Evolutionary conservation across 2,113 vertebrate genomes (phyloP).

Genomic region (Patagioenas fasciata): DNA sequence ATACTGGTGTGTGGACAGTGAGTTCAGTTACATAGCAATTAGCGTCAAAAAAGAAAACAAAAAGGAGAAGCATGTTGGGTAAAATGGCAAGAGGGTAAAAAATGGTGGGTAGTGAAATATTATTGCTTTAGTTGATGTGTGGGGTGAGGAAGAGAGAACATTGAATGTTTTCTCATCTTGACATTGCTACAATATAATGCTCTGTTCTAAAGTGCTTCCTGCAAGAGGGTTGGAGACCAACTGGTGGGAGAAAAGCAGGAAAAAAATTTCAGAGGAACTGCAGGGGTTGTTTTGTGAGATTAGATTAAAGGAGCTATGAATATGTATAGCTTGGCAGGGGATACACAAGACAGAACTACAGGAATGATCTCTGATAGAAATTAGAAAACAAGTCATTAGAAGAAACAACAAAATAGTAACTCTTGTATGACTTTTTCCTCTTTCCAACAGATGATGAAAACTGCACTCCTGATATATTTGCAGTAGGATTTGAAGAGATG

Average conservation of each 20-base stretch:
- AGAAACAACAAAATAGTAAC: slow-evolving; percentile 6
- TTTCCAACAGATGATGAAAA: slow-evolving; percentile 65
- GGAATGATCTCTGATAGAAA: slow-evolving; percentile 31
- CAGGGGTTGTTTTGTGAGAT: slow-evolving; percentile 53
- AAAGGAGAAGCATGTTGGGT: not conserved
- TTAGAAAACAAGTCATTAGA: slow-evolving; percentile 5
- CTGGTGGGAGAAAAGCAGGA: slow-evolving; percentile 32
- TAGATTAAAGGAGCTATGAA: slow-evolving; percentile 56
- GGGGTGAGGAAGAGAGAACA: not conserved
- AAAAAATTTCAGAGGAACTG: slow-evolving; percentile 21
- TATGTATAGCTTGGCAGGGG: slow-evolving; percentile 37
- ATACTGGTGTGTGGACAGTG: not conserved
- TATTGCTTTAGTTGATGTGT: not conserved
- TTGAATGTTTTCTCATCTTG: not conserved
- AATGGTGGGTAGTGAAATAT: not conserved
- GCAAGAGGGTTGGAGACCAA: slow-evolving; percentile 18
- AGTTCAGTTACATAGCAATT: not conserved
- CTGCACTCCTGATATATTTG: slow-evolving; percentile 80
- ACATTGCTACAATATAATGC: not conserved
- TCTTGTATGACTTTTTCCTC: not conserved
- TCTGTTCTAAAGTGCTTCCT: slow-evolving; percentile 23
- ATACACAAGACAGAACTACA: not conserved
- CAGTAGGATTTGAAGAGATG: slow-evolving; percentile 86
- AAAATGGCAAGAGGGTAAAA: not conserved
- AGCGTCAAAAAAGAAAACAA: not conserved